These are phyloP conservation scores for Erannis defoliaria DNA, from an alignment of 2,888 invertebrate species.

Conservation along the genomic window DNA sequence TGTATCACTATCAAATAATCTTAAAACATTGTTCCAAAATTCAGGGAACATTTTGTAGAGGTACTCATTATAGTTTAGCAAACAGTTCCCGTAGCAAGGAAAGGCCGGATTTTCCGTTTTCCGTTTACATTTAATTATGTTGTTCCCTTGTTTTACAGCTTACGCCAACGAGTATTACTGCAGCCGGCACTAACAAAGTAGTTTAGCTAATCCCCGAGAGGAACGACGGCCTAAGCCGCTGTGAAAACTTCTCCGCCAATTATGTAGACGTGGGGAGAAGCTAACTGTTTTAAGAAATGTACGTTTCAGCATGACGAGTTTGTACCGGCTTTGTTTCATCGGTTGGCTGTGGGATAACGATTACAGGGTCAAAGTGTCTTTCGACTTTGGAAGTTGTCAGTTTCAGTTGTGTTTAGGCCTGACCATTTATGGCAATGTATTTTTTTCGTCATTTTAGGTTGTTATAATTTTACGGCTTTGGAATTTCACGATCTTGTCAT, in stretches of 20 bases:
- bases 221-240: constrained; percentile 57
- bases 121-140: constrained; percentile 42
- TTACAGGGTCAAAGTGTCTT: too few species aligned
- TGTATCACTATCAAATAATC: too few species aligned
- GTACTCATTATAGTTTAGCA: not conserved
- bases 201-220: constrained; percentile 55
- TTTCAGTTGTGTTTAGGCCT: too few species aligned
- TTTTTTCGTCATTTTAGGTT: too few species aligned
- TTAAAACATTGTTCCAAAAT: too few species aligned
- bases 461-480: too few species aligned
- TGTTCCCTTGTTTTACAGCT: constrained; percentile 38
- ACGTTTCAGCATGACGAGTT: constrained; percentile 1
- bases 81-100: constrained; percentile 6
- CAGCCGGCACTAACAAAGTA: constrained; percentile 53
- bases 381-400: too few species aligned
- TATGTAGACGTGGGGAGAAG: constrained; percentile 48
- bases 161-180: constrained; percentile 48
- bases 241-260: constrained; percentile 56
- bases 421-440: too few species aligned
- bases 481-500: too few species aligned
- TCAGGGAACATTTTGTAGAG: not conserved
- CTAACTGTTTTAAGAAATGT: constrained; percentile 25
- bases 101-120: constrained; percentile 23
- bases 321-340: not conserved
- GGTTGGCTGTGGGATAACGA: too few species aligned